Evolutionary conservation across 2,888 invertebrate genomes (phyloP).

Genomic region (Hipparchia semele): DNA sequence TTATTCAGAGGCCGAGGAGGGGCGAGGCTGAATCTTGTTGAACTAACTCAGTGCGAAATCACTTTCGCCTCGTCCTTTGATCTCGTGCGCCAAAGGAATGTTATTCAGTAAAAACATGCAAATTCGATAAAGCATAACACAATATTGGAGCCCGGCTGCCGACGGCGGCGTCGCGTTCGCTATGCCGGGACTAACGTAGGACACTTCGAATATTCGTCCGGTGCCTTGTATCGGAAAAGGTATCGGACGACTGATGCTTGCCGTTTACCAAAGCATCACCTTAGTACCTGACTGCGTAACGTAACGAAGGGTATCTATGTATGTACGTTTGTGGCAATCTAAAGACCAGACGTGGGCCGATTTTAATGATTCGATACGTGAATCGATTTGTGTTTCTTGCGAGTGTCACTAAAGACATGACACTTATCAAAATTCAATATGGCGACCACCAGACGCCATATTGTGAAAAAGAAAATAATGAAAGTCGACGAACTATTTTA

Average conservation of each 20-base stretch:
- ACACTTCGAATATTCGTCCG: conserved; percentile 61
- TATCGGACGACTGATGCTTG: not conserved
- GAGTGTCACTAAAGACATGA: too few relatives aligned
- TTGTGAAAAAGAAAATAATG: too few relatives aligned
- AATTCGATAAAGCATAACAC: conserved; percentile 83
- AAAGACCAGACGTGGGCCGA: too few relatives aligned
- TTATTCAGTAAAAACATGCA: conserved; percentile 84
- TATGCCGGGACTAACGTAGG: conserved; percentile 54
- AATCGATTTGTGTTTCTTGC: too few relatives aligned
- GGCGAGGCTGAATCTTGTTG: conserved; percentile 79
- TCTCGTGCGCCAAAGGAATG: conserved; percentile 82
- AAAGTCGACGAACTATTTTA: too few relatives aligned
- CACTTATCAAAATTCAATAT: too few relatives aligned
- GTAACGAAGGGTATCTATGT: too few relatives aligned
- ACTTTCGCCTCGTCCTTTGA: conserved; percentile 80
- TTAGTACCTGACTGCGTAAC: not conserved
- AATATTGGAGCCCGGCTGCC: conserved; percentile 74
- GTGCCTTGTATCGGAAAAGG: conserved; percentile 29
- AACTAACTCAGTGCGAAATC: conserved; percentile 83
- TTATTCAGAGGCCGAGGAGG: conserved; percentile 75
- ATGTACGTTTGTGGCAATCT: too few relatives aligned
- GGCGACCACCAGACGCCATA: too few relatives aligned
- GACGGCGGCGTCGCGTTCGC: conserved; percentile 49
- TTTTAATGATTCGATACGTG: too few relatives aligned
- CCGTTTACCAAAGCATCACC: not conserved